Percentiles rank a stretch among this genome's conserved stretches.
These are phyloP conservation scores for Stichodactyla mertensii DNA, from an alignment of 64 coral and sea anemone genomes.

Conservation along the genomic window DNA sequence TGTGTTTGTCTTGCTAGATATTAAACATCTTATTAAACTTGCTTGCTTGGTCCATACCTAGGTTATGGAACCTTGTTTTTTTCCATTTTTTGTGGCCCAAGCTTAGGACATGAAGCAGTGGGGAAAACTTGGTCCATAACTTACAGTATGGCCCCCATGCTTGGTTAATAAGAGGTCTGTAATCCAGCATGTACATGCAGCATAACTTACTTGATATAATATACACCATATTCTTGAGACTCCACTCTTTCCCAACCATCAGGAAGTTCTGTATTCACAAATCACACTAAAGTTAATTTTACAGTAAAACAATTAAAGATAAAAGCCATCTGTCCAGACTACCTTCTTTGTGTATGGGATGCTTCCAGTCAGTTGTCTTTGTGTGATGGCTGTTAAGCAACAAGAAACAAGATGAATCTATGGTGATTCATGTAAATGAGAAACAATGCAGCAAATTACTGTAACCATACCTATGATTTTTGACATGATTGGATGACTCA, in stretches of 20 bases:
- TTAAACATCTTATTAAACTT: too few species aligned
- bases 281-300: neutral
- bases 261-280: conserved; percentile 49
- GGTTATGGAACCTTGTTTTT: too few species aligned
- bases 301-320: neutral
- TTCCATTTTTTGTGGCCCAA: too few species aligned
- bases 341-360: conserved; percentile 92
- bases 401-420: neutral
- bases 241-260: conserved; percentile 96
- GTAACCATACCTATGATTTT: too few species aligned
- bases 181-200: neutral
- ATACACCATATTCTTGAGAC: conserved; percentile 87
- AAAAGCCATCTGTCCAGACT: too few species aligned
- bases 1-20: neutral
- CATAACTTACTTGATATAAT: conserved; percentile 89
- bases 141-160: too few species aligned
- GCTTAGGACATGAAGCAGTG: too few species aligned
- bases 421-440: neutral
- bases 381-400: conserved; percentile 72
- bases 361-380: conserved; percentile 85
- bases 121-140: too few species aligned
- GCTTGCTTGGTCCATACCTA: too few species aligned
- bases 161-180: too few species aligned
- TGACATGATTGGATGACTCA: too few species aligned
- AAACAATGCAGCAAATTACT: neutral